phyloP scores from a whole-genome alignment of 2,797 vertebrate genomes.

The Sebastes elongatus region DNA sequence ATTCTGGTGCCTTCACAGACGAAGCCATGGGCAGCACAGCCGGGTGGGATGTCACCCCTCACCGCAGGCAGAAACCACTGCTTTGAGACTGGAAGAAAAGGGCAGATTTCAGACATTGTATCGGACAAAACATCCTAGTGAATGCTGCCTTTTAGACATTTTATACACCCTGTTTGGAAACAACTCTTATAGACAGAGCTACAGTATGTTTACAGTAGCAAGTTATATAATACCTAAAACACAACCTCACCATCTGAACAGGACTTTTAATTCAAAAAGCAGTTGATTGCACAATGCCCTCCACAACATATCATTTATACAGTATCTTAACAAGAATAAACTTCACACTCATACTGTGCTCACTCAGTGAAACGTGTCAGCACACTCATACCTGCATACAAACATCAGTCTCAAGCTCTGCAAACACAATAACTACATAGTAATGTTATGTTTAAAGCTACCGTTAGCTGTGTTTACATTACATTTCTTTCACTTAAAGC shows the following conservation, averaged over 20 bases:
- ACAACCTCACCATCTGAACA: background rate
- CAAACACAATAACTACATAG: accelerated
- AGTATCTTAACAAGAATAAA: background rate
- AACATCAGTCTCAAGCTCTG: background rate
- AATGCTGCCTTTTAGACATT: background rate
- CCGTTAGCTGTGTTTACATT: background rate
- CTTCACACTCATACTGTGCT: background rate
- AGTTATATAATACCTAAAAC: background rate
- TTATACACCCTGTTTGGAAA: background rate
- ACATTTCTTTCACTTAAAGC: background rate
- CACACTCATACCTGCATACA: background rate
- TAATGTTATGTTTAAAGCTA: background rate
- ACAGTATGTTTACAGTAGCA: background rate
- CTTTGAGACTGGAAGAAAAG: slow-evolving; percentile 84
- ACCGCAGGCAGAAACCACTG: slow-evolving; percentile 99
- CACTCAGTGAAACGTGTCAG: background rate
- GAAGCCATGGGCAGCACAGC: slow-evolving; percentile 96
- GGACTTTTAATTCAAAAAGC: background rate
- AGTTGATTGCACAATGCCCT: background rate
- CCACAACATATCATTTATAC: background rate
- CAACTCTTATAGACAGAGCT: background rate
- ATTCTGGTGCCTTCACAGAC: slow-evolving; percentile 94
- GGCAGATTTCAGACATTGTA: background rate
- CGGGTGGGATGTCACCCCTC: slow-evolving; percentile 97
- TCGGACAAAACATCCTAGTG: background rate